Evolutionary conservation across 2,888 invertebrate genomes (phyloP), one percentile per base, ranked within the genome.

Genomic region (Tinea trinotella): DNA sequence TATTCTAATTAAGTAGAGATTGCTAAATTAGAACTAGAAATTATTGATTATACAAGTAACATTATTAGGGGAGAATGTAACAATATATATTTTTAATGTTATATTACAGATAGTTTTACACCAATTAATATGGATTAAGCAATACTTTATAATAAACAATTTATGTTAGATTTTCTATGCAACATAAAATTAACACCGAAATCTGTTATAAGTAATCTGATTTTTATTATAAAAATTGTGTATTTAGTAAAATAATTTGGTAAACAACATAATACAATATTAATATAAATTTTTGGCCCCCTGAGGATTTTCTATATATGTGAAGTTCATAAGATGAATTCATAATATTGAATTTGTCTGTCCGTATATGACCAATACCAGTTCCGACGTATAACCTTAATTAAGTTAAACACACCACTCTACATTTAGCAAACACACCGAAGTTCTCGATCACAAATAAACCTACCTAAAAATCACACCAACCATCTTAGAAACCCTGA

Each of bases 1-100:
- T 48, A 48, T 19, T 18, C 48, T 48, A 18, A 40, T 20, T 48
- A 48, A 48, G 19, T 48, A 18, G 48, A 40, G 40, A 40, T 40
- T 12, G 40, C 40, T 40, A 40, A n/a, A 40, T 15, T 1, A 40
- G 5, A 13, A 40, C 40, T 12, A 12, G 7, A 40, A 6, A 7
- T 12, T 12, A 30, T n/a, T n/a, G n/a, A n/a, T n/a, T n/a, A n/a
- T n/a, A n/a, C n/a, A n/a, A n/a, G n/a, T n/a, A n/a, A n/a, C n/a
- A n/a, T n/a, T n/a, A n/a, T n/a, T n/a, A n/a, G n/a, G n/a, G n/a
- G n/a, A n/a, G n/a, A n/a, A n/a, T n/a, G n/a, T n/a, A n/a, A n/a
- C n/a, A n/a, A n/a, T n/a, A n/a, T n/a, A n/a, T n/a, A n/a, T n/a
- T n/a, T n/a, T n/a, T n/a, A n/a, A n/a, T n/a, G n/a, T n/a, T n/a